phyloP scores from a whole-genome alignment of 2,797 vertebrate genomes.

The Microtus obscurus region DNA sequence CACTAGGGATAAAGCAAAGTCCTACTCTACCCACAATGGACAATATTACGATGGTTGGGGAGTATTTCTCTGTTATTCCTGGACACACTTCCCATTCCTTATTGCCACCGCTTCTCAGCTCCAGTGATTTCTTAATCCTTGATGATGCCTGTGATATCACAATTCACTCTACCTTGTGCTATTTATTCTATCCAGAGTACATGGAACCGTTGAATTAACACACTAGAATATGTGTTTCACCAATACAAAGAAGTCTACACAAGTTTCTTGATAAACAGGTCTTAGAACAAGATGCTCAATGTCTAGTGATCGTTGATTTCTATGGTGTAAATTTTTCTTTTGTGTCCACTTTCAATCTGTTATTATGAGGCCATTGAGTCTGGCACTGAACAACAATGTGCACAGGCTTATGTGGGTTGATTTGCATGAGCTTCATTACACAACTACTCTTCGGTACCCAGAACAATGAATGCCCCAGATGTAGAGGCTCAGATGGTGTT shows the following conservation, averaged over 20 bases:
- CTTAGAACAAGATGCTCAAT: too few species aligned
- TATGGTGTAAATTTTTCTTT: neutral
- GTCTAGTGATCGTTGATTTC: neutral
- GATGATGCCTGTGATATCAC: neutral
- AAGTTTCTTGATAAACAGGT: neutral
- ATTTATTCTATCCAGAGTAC: neutral
- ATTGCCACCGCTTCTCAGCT: too few species aligned
- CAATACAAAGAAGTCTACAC: neutral
- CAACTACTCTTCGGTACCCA: neutral
- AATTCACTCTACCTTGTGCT: neutral
- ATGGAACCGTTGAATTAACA: neutral
- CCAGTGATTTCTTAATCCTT: neutral
- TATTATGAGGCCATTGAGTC: neutral
- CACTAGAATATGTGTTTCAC: neutral
- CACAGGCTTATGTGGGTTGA: neutral
- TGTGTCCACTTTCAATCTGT: neutral
- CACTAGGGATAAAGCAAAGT: neutral
- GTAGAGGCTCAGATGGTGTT: neutral
- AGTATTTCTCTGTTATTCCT: neutral
- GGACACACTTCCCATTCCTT: neutral
- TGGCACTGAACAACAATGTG: neutral
- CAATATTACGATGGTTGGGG: neutral
- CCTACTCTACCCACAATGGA: too few species aligned
- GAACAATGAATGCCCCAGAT: neutral
- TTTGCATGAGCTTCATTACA: neutral